Conservation (phyloP, 2,888 invertebrate species). For the Teleiodes luculella region DNA sequence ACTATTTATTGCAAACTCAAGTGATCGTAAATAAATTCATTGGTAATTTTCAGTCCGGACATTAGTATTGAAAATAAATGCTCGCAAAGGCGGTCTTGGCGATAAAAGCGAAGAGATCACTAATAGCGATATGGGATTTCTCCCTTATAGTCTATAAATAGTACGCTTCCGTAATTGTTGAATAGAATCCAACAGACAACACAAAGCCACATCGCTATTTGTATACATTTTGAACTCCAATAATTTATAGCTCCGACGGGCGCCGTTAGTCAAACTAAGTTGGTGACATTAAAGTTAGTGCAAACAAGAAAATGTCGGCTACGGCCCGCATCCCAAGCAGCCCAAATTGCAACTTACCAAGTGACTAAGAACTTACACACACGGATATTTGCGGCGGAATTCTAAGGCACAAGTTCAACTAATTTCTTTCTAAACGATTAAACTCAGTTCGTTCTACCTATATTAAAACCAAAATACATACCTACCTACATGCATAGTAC, state of each 20-base stretch:
- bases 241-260: slow-evolving; percentile 31
- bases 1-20: too few relatives aligned
- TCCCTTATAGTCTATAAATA: neutral
- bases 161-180: neutral
- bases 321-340: slow-evolving; percentile 52
- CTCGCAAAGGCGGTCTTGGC: too few relatives aligned
- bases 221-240: slow-evolving; percentile 24
- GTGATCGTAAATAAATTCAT: too few relatives aligned
- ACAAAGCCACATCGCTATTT: slow-evolving; percentile 3
- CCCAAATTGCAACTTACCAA: slow-evolving; percentile 42
- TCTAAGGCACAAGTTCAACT: slow-evolving; percentile 16
- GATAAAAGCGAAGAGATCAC: too few relatives aligned
- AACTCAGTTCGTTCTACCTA: too few relatives aligned
- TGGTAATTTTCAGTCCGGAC: too few relatives aligned
- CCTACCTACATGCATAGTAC: too few relatives aligned
- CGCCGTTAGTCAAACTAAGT: slow-evolving; percentile 30
- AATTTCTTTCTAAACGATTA: neutral
- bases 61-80: too few relatives aligned
- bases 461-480: too few relatives aligned
- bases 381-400: slow-evolving; percentile 33
- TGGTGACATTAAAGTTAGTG: slow-evolving; percentile 50
- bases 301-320: slow-evolving; percentile 54
- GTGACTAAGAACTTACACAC: slow-evolving; percentile 45
- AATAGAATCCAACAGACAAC: neutral
- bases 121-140: too few relatives aligned